Conservation (phyloP, 2,797 vertebrate genomes). For the Sarcophilus harrisii region DNA sequence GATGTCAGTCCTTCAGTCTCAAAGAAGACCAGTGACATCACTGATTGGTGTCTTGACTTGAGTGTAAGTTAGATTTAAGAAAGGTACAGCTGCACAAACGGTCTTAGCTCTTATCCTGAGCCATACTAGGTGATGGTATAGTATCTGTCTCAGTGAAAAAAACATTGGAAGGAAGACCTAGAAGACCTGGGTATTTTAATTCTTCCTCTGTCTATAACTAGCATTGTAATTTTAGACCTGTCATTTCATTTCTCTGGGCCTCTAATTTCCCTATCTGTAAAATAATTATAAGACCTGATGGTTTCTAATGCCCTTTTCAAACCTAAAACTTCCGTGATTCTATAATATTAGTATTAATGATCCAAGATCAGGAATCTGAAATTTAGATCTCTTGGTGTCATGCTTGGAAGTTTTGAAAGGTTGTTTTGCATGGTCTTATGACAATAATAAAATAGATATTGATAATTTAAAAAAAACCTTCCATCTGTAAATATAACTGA, state of each 20-base stretch:
- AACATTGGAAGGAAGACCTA: background rate
- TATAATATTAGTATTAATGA: background rate
- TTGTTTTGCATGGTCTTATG: constrained; percentile 7
- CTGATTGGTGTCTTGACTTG: background rate
- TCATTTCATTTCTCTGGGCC: background rate
- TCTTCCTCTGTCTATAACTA: background rate
- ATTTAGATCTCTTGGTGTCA: background rate
- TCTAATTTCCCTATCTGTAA: background rate
- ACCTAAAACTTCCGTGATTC: background rate
- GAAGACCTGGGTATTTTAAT: background rate
- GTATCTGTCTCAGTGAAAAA: background rate
- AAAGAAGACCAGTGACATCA: background rate
- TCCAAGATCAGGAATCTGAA: constrained; percentile 5
- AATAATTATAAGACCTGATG: background rate
- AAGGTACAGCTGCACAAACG: background rate
- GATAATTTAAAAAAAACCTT: constrained; percentile 46
- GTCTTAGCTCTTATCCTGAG: background rate
- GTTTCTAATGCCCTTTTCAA: background rate
- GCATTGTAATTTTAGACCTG: background rate
- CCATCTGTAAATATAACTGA: constrained; percentile 35
- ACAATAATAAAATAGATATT: constrained; percentile 29
- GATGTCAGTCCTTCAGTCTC: background rate
- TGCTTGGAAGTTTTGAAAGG: constrained; percentile 21
- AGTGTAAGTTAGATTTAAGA: background rate
- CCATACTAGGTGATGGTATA: background rate